Percentiles rank a stretch among this genome's conserved stretches.
Evolutionary conservation across 2,113 vertebrate genomes (phyloP).

Genomic region (Tyto alba): DNA sequence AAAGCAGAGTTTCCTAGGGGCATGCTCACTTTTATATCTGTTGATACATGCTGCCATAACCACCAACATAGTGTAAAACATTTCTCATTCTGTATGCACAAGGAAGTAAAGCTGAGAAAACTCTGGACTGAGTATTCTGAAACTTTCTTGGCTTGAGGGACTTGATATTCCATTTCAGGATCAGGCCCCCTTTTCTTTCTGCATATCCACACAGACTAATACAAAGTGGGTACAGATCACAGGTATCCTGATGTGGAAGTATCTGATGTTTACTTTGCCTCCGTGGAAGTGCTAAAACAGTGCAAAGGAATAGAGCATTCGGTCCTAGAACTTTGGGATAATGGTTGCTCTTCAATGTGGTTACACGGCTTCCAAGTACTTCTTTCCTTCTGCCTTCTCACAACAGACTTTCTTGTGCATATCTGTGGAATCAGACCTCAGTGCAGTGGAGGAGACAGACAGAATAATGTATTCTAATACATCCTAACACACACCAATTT

Average conservation of each 20-base stretch:
- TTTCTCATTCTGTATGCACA: background rate
- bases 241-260: background rate
- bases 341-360: background rate
- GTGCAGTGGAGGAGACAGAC: background rate
- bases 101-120: background rate
- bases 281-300: background rate
- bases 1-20: background rate
- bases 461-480: constrained; percentile 15
- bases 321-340: background rate
- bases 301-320: background rate
- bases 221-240: background rate
- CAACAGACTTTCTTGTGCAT: background rate
- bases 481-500: background rate
- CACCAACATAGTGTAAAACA: background rate
- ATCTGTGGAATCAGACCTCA: background rate
- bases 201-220: background rate
- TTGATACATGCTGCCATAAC: background rate
- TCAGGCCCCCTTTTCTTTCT: background rate
- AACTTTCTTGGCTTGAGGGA: background rate
- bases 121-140: background rate
- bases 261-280: background rate
- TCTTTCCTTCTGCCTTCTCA: background rate
- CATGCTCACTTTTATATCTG: background rate
- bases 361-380: background rate
- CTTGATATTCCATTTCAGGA: background rate